phyloP scores from a whole-genome alignment of 2,888 invertebrate species.

The Diaperis boleti region DNA sequence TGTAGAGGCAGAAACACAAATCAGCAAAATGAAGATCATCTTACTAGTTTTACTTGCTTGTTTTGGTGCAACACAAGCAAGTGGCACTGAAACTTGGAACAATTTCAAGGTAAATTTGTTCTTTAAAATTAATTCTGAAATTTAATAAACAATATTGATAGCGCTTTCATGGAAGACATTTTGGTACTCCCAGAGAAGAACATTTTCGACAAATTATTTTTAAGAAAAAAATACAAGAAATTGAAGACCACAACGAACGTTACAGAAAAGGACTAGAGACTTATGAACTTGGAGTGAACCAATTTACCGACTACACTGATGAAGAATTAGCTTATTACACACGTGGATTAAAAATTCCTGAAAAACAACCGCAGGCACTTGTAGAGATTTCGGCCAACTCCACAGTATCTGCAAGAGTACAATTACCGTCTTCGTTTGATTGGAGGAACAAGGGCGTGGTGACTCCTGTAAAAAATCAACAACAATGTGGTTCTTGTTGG shows the following conservation, averaged over 20 bases:
- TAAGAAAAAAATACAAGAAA: background rate
- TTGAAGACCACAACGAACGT: constrained; percentile 28
- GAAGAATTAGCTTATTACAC: constrained; percentile 18
- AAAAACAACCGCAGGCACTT: background rate
- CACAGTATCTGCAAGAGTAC: background rate
- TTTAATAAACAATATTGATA: background rate
- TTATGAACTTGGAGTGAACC: constrained; percentile 15
- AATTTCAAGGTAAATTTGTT: background rate
- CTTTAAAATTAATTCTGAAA: background rate
- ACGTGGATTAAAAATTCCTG: too few relatives aligned
- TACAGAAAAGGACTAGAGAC: constrained; percentile 9
- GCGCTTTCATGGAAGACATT: background rate
- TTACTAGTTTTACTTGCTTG: too few relatives aligned
- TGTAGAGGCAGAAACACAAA: too few relatives aligned
- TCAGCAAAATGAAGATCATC: too few relatives aligned
- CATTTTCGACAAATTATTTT: constrained; percentile 7
- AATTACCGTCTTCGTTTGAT: constrained; percentile 70
- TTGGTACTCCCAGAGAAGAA: constrained; percentile 7
- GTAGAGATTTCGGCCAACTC: background rate
- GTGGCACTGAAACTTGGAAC: too few relatives aligned
- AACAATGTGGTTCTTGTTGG: constrained; percentile 65
- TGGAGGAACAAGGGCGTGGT: constrained; percentile 86
- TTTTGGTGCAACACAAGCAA: too few relatives aligned
- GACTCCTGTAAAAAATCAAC: constrained; percentile 76
- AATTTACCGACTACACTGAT: constrained; percentile 9